phyloP scores from a whole-genome alignment of 1,140 invertebrate species.

The Heliconius congener region DNA sequence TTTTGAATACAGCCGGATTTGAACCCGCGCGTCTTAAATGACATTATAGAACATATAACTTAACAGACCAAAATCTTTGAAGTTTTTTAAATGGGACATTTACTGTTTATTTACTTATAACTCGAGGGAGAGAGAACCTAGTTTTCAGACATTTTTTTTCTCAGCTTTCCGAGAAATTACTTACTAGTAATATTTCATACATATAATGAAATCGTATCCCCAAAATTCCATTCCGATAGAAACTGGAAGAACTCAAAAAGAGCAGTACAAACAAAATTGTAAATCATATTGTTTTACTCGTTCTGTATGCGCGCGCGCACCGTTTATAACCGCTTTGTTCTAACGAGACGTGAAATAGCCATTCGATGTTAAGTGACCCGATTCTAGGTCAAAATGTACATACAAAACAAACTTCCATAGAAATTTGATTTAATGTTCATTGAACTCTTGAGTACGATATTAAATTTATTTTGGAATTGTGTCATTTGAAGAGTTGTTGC shows the following conservation, averaged over 20 bases:
- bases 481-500: not conserved
- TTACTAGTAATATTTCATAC: no score
- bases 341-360: slow-evolving; percentile 51
- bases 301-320: slow-evolving; percentile 28
- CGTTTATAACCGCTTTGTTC: slow-evolving; percentile 43
- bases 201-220: no score
- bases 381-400: slow-evolving; percentile 40
- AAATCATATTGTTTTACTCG: slow-evolving; percentile 5
- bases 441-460: not conserved
- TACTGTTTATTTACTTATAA: no score
- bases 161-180: no score
- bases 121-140: no score
- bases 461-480: not conserved
- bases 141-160: no score
- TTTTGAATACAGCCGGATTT: not conserved
- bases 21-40: not conserved
- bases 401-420: not conserved
- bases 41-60: not conserved
- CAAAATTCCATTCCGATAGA: no score
- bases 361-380: slow-evolving; percentile 48
- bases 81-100: no score
- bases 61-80: no score
- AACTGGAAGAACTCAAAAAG: not conserved
- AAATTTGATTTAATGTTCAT: slow-evolving; percentile 21
- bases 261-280: not conserved